phyloP scores from a whole-genome alignment of 2,113 vertebrate species.

The Eudyptes chrysolophus region DNA sequence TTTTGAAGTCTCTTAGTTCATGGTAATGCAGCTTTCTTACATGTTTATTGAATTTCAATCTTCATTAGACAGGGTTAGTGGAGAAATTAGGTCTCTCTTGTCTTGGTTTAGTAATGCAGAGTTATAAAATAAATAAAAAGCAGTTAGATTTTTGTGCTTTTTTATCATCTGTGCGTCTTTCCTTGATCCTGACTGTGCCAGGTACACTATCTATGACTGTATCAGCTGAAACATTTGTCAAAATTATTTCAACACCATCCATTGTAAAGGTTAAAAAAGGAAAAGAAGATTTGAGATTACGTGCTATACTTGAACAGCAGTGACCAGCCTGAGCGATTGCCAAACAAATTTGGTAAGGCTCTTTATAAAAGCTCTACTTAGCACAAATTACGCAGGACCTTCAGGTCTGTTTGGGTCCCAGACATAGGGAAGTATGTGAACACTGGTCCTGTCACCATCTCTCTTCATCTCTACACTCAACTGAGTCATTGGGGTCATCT shows the following conservation, averaged over 20 bases:
- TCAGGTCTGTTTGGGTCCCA: neutral
- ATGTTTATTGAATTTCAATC: constrained; percentile 66
- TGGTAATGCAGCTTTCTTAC: constrained; percentile 20
- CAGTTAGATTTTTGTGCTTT: neutral
- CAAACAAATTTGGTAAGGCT: neutral
- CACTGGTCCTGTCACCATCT: neutral
- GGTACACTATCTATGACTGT: neutral
- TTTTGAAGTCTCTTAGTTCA: constrained; percentile 64
- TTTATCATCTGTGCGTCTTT: neutral
- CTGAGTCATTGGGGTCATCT: neutral
- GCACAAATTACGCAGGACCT: neutral
- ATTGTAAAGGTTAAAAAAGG: neutral
- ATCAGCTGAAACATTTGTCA: neutral
- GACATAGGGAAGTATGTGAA: neutral
- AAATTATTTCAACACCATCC: neutral
- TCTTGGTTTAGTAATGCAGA: neutral
- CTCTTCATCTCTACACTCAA: neutral
- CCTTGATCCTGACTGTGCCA: neutral
- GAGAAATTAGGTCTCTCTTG: constrained; percentile 48
- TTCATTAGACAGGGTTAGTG: constrained; percentile 48
- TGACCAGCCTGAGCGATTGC: neutral
- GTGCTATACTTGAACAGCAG: neutral
- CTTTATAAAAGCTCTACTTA: neutral
- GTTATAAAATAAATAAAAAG: constrained; percentile 32
- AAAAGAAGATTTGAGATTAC: neutral